These are phyloP conservation scores for Eueides isabella DNA, from an alignment of 1,140 invertebrate genomes.

Conservation along the genomic window DNA sequence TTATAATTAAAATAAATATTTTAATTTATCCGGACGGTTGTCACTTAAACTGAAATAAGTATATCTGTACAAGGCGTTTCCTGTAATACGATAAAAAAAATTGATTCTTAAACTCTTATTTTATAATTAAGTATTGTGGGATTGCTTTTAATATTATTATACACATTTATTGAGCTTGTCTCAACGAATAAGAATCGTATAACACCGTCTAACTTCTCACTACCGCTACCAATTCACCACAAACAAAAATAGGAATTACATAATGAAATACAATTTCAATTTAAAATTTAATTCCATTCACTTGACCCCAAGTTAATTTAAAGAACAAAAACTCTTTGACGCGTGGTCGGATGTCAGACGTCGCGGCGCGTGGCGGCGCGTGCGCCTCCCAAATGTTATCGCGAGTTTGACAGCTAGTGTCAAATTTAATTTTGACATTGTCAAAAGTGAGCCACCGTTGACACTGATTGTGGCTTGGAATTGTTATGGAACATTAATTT, in stretches of 20 bases:
- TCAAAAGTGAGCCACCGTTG: conserved; percentile 14
- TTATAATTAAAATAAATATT: too few relatives aligned
- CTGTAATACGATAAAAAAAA: too few relatives aligned
- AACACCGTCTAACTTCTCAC: too few relatives aligned
- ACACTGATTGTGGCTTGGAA: conserved; percentile 20
- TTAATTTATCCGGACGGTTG: too few relatives aligned
- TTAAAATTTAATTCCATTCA: conserved; percentile 15
- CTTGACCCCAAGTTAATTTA: conserved; percentile 54
- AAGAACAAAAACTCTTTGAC: conserved; percentile 50
- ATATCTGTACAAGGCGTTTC: too few relatives aligned
- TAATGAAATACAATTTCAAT: conserved; percentile 4
- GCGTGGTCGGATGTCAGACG: conserved; percentile 55
- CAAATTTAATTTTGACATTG: conserved; percentile 38
- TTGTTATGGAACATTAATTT: neutral
- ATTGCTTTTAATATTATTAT: too few relatives aligned
- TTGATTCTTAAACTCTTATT: too few relatives aligned
- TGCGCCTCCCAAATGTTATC: conserved; percentile 63
- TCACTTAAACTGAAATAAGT: too few relatives aligned
- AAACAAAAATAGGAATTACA: neutral
- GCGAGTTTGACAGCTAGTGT: conserved; percentile 56
- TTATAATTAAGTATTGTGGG: too few relatives aligned
- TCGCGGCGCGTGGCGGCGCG: conserved; percentile 58
- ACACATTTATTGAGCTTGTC: too few relatives aligned
- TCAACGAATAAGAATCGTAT: too few relatives aligned
- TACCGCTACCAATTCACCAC: too few relatives aligned